Conservation (phyloP, 2,888 invertebrate genomes). For the Leptopilina syphax region DNA sequence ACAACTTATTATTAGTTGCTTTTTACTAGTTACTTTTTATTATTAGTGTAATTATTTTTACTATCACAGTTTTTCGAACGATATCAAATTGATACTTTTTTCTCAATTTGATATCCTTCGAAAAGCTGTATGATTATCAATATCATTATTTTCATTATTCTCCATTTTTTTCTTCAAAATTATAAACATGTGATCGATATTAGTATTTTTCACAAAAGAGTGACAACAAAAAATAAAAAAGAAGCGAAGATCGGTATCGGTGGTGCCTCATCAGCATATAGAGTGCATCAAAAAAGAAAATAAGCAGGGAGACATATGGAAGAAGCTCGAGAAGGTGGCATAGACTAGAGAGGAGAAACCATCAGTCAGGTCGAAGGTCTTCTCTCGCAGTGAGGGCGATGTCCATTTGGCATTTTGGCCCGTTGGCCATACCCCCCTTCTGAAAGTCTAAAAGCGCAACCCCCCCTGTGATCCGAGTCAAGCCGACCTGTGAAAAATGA, state of each 20-base stretch:
- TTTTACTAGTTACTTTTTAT: no score
- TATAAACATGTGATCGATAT: not conserved
- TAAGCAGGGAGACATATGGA: slow-evolving; percentile 50
- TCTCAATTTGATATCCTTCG: no score
- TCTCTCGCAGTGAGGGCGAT: slow-evolving; percentile 63
- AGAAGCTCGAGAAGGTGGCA: slow-evolving; percentile 57
- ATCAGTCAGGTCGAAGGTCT: slow-evolving; percentile 71
- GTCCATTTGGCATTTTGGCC: slow-evolving; percentile 73
- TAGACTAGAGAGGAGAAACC: slow-evolving; percentile 64
- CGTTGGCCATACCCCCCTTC: slow-evolving; percentile 68
- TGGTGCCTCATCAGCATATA: slow-evolving; percentile 71
- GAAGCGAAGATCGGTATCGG: slow-evolving; percentile 50
- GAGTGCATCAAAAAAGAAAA: slow-evolving; percentile 65
- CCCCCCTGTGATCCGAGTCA: slow-evolving; percentile 66
- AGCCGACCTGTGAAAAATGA: slow-evolving; percentile 75
- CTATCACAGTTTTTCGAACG: no score
- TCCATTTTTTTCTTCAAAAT: no score
- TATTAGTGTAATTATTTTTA: no score
- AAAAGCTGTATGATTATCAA: no score
- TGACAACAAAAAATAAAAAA: slow-evolving; percentile 30
- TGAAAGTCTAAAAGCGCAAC: slow-evolving; percentile 46
- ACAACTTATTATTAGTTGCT: no score
- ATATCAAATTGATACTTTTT: no score
- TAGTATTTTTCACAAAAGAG: slow-evolving; percentile 41
- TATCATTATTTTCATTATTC: no score